Conservation (phyloP, 2,113 vertebrate genomes). For the Petroica traversi region DNA sequence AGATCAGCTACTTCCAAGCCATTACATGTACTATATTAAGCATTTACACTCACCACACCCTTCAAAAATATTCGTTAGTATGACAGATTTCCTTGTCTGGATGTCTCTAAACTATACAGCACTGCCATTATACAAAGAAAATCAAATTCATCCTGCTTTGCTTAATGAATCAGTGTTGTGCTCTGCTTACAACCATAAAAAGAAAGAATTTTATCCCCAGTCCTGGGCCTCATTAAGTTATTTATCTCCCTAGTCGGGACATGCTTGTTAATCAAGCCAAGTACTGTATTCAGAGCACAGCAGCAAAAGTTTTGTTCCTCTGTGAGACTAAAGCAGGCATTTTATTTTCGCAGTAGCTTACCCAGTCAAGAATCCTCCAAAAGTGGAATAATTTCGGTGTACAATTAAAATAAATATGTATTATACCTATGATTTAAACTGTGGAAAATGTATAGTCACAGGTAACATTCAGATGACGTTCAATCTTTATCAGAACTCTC, state of each 20-base stretch:
- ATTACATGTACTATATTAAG: not conserved
- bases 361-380: not conserved
- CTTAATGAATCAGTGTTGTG: slow-evolving; percentile 28
- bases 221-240: slow-evolving; percentile 42
- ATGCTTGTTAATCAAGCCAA: slow-evolving; percentile 50
- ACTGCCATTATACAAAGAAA: not conserved
- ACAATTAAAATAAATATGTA: not conserved
- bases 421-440: not conserved
- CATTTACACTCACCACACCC: not conserved
- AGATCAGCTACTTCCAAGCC: not conserved
- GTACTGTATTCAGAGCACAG: not conserved
- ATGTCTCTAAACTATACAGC: not conserved
- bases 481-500: not conserved
- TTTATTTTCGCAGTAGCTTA: slow-evolving; percentile 13
- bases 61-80: not conserved
- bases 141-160: slow-evolving; percentile 27
- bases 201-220: slow-evolving; percentile 50
- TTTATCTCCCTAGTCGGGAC: slow-evolving; percentile 31
- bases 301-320: not conserved
- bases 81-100: slow-evolving; percentile 14
- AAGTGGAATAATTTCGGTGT: not conserved
- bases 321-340: not conserved
- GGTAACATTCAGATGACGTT: not conserved
- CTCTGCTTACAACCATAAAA: slow-evolving; percentile 3
- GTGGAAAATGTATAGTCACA: not conserved